These are phyloP conservation scores for Atethmia centrago DNA, from an alignment of 2,888 invertebrate species.

Conservation along the genomic window DNA sequence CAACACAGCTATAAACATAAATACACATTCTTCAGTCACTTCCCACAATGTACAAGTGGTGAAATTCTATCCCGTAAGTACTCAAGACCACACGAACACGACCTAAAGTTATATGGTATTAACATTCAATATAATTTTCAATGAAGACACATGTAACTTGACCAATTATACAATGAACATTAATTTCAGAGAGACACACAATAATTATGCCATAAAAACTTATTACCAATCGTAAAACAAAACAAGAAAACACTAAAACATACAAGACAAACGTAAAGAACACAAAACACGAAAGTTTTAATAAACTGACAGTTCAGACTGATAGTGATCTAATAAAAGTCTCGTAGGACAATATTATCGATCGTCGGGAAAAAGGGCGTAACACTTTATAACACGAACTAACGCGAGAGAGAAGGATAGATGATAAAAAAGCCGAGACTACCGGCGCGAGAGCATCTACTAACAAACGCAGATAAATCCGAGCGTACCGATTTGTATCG, in stretches of 20 bases:
- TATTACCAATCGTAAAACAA: slow-evolving; percentile 55
- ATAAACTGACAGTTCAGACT: slow-evolving; percentile 75
- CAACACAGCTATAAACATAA: neutral
- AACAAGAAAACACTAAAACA: slow-evolving; percentile 48
- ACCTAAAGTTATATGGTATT: neutral
- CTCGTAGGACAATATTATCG: slow-evolving; percentile 84
- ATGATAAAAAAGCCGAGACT: slow-evolving; percentile 66
- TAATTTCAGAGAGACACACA: slow-evolving; percentile 14
- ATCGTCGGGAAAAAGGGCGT: slow-evolving; percentile 74
- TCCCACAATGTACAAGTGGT: neutral
- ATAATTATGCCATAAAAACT: slow-evolving; percentile 56
- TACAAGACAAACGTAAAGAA: slow-evolving; percentile 54
- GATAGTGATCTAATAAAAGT: slow-evolving; percentile 79
- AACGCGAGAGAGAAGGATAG: slow-evolving; percentile 71
- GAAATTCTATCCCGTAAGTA: slow-evolving; percentile 7
- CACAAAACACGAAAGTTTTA: slow-evolving; percentile 67
- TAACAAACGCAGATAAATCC: slow-evolving; percentile 64
- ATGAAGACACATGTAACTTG: slow-evolving; percentile 41
- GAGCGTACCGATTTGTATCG: slow-evolving; percentile 64
- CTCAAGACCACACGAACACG: slow-evolving; percentile 1
- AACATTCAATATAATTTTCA: slow-evolving; percentile 17
- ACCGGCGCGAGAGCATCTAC: slow-evolving; percentile 71
- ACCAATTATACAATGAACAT: slow-evolving; percentile 44
- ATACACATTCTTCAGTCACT: neutral
- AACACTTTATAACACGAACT: slow-evolving; percentile 76